Base-by-base conservation (phyloP, 2,113 vertebrate species). In the Bos indicus region DNA sequence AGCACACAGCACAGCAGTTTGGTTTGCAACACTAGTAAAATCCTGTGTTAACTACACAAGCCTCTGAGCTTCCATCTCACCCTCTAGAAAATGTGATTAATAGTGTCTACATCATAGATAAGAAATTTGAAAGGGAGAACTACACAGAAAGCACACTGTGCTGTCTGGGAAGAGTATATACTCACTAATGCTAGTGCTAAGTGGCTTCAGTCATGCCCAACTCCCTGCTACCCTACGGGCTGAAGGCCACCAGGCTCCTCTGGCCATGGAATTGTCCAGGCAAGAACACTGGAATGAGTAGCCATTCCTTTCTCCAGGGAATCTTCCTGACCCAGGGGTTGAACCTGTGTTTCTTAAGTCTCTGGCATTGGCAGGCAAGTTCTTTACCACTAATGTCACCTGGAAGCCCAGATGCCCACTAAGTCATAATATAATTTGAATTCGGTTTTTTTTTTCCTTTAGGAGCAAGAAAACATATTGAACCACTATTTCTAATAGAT, bases 141-240 rank as follows among this genome's bases (percentile, higher is more conserved):
- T 12, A 0, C 15, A 7, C 21, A 21, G 54, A 56, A 46, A n/a
- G 6, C 6, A 14, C 30, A 3, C 9, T 9, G 57, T 5, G 2
- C 12, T 2, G 13, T 3, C 83, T 17, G 36, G 28, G 8, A 51
- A 77, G 19, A 33, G 26, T 12, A 2, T 21, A 8, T 56, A 19
- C 54, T 56, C 54, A 56, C 54, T 56, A 56, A 56, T 56, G 54
- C 19, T 56, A 21, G 54, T 56, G 2, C 7, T 21, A 56, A 56
- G 17, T 56, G 21, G 54, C 54, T 56, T 7, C 54, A 21, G 54
- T 56, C 54, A 56, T 56, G 54, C 54, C 54, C 2, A 2, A 56
- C 19, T 56, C 52, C 15, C 19, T 21, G 54, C 54, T 8, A 7
- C 54, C 19, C 7, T 56, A 56, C 0, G 8, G 56, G 21, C 56